Evolutionary conservation across 2,797 vertebrate genomes (phyloP).

Genomic region (Pseudochirops cupreus): DNA sequence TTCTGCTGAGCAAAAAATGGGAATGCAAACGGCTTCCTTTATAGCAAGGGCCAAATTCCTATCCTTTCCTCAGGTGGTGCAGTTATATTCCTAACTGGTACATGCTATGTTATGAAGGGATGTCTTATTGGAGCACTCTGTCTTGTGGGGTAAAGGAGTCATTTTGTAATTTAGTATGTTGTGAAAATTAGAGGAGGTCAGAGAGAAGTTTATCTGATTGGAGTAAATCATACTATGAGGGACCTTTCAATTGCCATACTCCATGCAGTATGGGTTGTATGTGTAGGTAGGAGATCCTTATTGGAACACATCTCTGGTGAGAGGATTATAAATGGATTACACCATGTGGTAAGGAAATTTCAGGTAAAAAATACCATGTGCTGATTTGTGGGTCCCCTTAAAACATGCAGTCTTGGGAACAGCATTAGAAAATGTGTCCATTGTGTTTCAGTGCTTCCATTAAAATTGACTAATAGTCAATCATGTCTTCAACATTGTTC

Average conservation of each 20-base stretch:
- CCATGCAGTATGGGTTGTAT: background rate
- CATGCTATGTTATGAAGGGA: background rate
- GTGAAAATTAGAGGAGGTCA: background rate
- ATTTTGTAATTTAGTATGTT: background rate
- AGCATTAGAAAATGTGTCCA: background rate
- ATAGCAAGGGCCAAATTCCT: background rate
- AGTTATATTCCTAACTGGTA: background rate
- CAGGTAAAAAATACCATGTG: fast-evolving
- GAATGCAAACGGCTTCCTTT: background rate
- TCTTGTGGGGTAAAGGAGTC: constrained; percentile 20
- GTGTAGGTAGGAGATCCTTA: background rate
- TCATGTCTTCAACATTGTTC: background rate
- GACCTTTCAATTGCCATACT: background rate
- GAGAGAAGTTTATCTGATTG: background rate
- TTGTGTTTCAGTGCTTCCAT: background rate
- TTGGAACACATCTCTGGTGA: background rate
- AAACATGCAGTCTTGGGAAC: background rate
- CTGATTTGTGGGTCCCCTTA: background rate
- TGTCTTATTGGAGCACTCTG: background rate
- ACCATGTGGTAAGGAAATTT: background rate
- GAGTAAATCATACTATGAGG: background rate
- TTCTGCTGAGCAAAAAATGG: constrained; percentile 14
- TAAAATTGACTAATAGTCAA: background rate
- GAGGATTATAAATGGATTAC: background rate
- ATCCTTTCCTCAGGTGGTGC: background rate